A percentile compares a stretch with the other conserved stretches of the same genome.
Conservation (phyloP, 2,888 invertebrate species). For the Drosophila kuntzei region DNA sequence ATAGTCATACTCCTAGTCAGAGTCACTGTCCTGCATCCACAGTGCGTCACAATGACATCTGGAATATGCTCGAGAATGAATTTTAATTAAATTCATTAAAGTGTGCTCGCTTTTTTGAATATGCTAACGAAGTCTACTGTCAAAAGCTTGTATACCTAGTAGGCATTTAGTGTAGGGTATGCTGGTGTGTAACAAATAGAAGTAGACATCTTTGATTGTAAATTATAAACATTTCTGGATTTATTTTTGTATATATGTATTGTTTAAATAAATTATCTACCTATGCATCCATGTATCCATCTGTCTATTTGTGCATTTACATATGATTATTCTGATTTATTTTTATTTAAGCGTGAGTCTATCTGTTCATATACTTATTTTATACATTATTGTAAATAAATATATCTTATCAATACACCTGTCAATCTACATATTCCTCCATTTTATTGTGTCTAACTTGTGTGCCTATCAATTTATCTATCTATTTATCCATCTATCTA, state of each 20-base stretch:
- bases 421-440: no score
- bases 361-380: no score
- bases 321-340: background rate
- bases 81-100: slow-evolving; percentile 72
- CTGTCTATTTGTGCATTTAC: background rate
- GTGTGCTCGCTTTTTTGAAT: slow-evolving; percentile 21
- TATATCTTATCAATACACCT: no score
- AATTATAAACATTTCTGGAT: background rate
- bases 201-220: background rate
- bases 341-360: no score
- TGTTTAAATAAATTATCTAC: background rate
- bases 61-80: slow-evolving; percentile 46
- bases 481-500: background rate
- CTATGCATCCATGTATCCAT: background rate
- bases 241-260: background rate
- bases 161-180: background rate
- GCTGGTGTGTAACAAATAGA: background rate
- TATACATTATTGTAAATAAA: no score
- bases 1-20: background rate
- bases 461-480: no score
- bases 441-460: background rate
- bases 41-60: slow-evolving; percentile 33
- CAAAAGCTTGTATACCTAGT: background rate
- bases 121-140: slow-evolving; percentile 8
- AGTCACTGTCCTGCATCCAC: slow-evolving; percentile 21